Evolutionary conservation across 1,140 invertebrate genomes (phyloP), one percentile per base, ranked within the genome.

Genomic region (Aphis gossypii): DNA sequence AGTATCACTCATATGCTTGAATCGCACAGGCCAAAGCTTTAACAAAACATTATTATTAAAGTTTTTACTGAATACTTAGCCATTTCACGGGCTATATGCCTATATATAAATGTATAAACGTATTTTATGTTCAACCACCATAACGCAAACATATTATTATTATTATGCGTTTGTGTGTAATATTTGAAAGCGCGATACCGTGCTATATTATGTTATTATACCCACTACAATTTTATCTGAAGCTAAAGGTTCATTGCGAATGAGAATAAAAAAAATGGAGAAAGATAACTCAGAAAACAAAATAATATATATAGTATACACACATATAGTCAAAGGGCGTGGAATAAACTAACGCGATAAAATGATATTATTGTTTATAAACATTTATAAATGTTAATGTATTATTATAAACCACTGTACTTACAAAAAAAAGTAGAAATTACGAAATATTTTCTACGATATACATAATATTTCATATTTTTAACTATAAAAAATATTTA

Each of bases 41-140:
- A 68, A 68, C 30, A 4, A 14, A 68, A 68, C 60, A 68, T 68
- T n/a, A 14, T 68, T n/a, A 68, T 5, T 0, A 3, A 68, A 68
- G 30, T 68, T 68, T 68, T 68, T 68, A 30, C 56, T 25, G 25
- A 60, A 60, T 30, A 41, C 38, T 41, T 41, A 41, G 38, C 38
- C 11, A 68, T 68, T 68, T n/a, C 30, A 30, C 60, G 0, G 30
- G 30, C 30, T 14, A 0, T 76, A 68, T 18, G 0, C 4, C 14
- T 4, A 11, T 18, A 35, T 76, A 56, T 25, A 25, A 7, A 60
- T 4, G 9, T 18, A 35, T 76, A n/a, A 20, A n/a, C n/a, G 60
- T 76, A n/a, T 76, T 76, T 76, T 76, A 76, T 76, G 60, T 76
- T n/a, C 60, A 76, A 76, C 30, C n/a, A 76, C 30, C n/a, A 76